A percentile compares a stretch with the other conserved stretches of the same genome.
Conservation (phyloP, 2,113 vertebrate genomes). For the Recurvirostra avosetta region DNA sequence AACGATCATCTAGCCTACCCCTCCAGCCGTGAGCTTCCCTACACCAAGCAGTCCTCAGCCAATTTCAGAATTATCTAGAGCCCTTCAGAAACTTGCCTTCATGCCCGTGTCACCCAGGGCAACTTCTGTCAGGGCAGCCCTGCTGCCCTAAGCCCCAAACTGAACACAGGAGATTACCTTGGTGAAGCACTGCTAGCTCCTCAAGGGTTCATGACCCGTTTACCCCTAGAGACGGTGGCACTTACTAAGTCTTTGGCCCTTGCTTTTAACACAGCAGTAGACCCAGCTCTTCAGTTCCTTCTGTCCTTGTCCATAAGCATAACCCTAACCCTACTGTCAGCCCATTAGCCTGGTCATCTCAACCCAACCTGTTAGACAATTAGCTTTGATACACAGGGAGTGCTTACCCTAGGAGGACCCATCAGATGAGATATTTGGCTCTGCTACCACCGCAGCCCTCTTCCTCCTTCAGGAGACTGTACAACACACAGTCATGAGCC, state of each 20-base stretch:
- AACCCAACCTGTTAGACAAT: background rate
- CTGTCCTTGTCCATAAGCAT: background rate
- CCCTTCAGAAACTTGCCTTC: background rate
- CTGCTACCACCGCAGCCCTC: background rate
- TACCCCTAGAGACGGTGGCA: background rate
- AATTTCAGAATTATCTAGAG: background rate
- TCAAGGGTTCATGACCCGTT: accelerated
- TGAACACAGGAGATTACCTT: background rate
- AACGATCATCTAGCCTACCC: background rate
- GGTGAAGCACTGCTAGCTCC: background rate
- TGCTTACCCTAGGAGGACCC: background rate
- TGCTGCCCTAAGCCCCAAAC: background rate
- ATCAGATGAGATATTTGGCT: background rate
- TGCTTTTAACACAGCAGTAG: background rate
- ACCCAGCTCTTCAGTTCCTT: background rate
- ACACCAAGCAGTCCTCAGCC: background rate
- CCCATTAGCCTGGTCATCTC: background rate
- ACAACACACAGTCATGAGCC: background rate
- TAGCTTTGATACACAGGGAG: background rate
- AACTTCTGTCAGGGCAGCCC: background rate
- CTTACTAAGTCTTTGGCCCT: background rate
- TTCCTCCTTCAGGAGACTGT: background rate
- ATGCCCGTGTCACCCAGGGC: background rate
- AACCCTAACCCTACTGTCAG: background rate
- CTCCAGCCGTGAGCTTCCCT: background rate